Percentiles rank a stretch among this genome's conserved stretches.
phyloP scores from a whole-genome alignment of 2,113 vertebrate genomes.

The Henicopernis longicauda region DNA sequence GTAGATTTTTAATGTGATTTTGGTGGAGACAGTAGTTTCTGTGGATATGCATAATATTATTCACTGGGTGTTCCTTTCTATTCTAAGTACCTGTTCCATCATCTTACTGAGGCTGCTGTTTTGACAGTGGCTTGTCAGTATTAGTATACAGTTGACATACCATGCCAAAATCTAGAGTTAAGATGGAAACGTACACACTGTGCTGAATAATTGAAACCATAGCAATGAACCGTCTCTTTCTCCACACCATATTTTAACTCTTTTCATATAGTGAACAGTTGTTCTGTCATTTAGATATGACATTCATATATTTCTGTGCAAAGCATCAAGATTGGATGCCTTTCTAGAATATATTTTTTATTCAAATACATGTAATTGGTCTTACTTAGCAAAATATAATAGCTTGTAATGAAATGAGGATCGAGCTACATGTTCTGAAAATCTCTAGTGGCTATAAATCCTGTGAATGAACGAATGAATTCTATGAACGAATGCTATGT shows the following conservation, averaged over 20 bases:
- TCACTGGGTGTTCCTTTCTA: background rate
- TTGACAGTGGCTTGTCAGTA: constrained; percentile 53
- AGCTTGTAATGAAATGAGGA: background rate
- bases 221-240: background rate
- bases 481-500: background rate
- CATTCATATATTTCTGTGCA: background rate
- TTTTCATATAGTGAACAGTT: background rate
- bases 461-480: background rate
- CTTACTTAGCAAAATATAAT: background rate
- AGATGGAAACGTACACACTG: background rate
- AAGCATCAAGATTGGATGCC: background rate
- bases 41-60: background rate
- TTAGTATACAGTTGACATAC: background rate
- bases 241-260: background rate
- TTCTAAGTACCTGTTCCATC: constrained; percentile 32
- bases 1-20: background rate
- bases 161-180: constrained; percentile 5
- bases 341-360: background rate
- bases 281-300: background rate
- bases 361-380: background rate
- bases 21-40: background rate
- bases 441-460: background rate
- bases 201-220: constrained; percentile 41
- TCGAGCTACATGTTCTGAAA: background rate
- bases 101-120: background rate